phyloP scores from a whole-genome alignment of 2,888 invertebrate genomes.

The Sclerodermus sp. region DNA sequence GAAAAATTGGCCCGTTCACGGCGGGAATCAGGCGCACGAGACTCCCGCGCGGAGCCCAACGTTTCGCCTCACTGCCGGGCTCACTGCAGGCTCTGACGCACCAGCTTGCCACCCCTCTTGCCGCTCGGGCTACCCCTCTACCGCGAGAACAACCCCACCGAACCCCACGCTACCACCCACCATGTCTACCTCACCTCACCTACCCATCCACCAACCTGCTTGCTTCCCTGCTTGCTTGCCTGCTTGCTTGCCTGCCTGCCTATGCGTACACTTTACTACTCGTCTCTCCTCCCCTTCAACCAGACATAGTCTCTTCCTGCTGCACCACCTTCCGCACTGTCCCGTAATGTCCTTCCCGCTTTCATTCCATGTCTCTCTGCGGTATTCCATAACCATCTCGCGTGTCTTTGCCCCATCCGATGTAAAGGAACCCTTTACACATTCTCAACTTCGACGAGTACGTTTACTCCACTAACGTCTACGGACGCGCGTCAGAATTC shows the following conservation, averaged over 20 bases:
- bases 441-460: no score
- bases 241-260: constrained; percentile 8
- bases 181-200: constrained; percentile 19
- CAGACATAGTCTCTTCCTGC: background rate
- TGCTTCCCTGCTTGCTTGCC: constrained; percentile 22
- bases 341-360: background rate
- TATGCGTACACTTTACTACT: background rate
- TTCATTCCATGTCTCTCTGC: background rate
- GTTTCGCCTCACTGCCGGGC: constrained; percentile 56
- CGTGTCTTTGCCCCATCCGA: background rate
- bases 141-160: constrained; percentile 22
- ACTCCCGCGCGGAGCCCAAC: constrained; percentile 55
- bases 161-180: constrained; percentile 18
- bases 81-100: constrained; percentile 56
- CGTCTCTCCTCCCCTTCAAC: background rate
- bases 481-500: constrained; percentile 14
- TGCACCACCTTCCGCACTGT: no score
- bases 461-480: background rate
- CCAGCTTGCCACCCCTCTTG: constrained; percentile 37
- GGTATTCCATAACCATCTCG: background rate
- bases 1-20: constrained; percentile 29
- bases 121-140: constrained; percentile 28
- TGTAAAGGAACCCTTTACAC: background rate
- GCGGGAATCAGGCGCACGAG: constrained; percentile 42
- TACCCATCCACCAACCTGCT: constrained; percentile 19